Evolutionary conservation across 2,797 vertebrate genomes (phyloP).

Genomic region (Pristis pectinata): DNA sequence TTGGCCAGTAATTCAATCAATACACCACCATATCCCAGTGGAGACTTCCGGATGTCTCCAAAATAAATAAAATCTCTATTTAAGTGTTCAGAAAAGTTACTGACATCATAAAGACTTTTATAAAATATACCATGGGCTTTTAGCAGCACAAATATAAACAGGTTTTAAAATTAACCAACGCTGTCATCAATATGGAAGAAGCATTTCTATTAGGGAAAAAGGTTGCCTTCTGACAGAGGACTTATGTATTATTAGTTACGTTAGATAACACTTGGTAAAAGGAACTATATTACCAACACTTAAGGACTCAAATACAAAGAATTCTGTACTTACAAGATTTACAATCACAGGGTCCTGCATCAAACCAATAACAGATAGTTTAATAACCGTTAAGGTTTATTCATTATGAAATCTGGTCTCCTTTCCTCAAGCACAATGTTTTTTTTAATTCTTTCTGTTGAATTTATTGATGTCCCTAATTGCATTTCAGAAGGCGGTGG

Average conservation of each 20-base stretch:
- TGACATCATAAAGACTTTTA: too few species aligned
- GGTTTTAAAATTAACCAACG: not conserved
- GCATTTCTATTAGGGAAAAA: not conserved
- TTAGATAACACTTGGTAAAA: not conserved
- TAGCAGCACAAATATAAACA: not conserved
- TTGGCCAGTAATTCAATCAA: too few species aligned
- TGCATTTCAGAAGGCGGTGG: too few species aligned
- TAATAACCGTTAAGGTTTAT: not conserved
- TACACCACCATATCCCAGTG: too few species aligned
- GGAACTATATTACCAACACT: not conserved
- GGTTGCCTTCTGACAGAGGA: not conserved
- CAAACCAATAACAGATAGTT: constrained; percentile 22
- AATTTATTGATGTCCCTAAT: too few species aligned
- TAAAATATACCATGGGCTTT: too few species aligned
- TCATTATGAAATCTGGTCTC: not conserved
- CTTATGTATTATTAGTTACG: not conserved
- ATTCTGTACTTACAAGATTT: not conserved
- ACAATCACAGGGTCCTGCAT: not conserved
- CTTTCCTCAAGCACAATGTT: not conserved
- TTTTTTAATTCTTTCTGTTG: not conserved
- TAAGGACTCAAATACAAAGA: not conserved
- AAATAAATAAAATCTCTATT: too few species aligned
- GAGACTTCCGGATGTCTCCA: too few species aligned
- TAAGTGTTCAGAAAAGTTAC: too few species aligned
- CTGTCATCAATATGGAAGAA: not conserved